These are phyloP conservation scores for Melanotaenia trifasciata DNA, from an alignment of 2,797 vertebrate species.

Conservation along the genomic window DNA sequence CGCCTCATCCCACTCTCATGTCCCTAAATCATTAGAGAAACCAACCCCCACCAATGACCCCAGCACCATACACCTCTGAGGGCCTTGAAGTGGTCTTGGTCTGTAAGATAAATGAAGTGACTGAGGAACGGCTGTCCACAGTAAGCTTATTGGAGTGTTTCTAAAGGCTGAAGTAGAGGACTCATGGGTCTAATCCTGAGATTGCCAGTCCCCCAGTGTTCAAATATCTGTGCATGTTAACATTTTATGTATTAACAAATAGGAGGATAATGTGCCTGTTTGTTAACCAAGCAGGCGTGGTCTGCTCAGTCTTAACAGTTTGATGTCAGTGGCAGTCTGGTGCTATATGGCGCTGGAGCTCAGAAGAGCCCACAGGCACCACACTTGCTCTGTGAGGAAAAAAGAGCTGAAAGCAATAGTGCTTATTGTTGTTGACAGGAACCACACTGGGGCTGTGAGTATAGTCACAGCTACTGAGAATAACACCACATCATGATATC, in stretches of 20 bases:
- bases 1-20: conserved; percentile 21
- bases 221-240: conserved; percentile 31
- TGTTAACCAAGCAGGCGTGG: conserved; percentile 14
- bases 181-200: conserved; percentile 40
- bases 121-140: conserved; percentile 59
- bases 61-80: conserved; percentile 44
- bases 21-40: conserved; percentile 25
- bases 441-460: conserved; percentile 77
- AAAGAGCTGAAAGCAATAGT: conserved; percentile 31
- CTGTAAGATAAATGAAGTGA: conserved; percentile 73
- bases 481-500: conserved; percentile 45
- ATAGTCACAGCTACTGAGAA: conserved; percentile 69
- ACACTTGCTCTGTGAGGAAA: conserved; percentile 42
- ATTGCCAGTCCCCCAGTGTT: conserved; percentile 20
- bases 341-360: conserved; percentile 41
- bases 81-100: conserved; percentile 62
- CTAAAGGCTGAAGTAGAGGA: conserved; percentile 43
- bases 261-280: conserved; percentile 16
- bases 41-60: conserved; percentile 45
- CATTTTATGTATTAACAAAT: conserved; percentile 36
- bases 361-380: conserved; percentile 57
- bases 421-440: conserved; percentile 80
- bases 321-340: conserved; percentile 42
- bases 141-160: conserved; percentile 64
- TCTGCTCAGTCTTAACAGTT: conserved; percentile 30